Base-by-base conservation (phyloP, 2,113 vertebrate genomes). In the Eira barbara region DNA sequence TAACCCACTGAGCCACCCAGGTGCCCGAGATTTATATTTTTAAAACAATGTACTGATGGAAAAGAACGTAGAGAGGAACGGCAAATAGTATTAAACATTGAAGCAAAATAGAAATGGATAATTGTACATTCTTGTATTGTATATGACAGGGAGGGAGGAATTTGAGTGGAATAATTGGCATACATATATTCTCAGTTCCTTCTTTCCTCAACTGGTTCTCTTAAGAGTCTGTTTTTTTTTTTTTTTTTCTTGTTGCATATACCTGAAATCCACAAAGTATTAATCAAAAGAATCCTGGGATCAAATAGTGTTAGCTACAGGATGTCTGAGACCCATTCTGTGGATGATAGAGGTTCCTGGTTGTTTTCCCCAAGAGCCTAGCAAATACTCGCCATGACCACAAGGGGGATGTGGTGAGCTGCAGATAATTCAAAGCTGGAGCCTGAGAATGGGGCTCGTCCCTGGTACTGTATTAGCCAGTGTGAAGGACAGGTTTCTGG, bases 301-400 rank as follows among this genome's bases (percentile, higher is more conserved):
- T 91, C 52, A 79, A 73, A 86, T 45, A 17, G 7, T 94, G 47
- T 80, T 90, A 83, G 34, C 13, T 71, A 31, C 78, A 93, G 55
- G 3, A 5, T 92, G 34, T 76, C 17, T 78, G 55, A 96, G 34
- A 89, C 7, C 9, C n/a, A 49, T 78, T 93, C 14, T 89, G 36
- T 42, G n/a, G 31, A 5, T 55, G 14, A 21, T 67, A 39, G 71
- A 73, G 9, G 23, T 92, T 93, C 5, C 65, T 42, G 36, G 27
- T 34, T 2, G 17, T 96, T 31, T 98, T 96, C 59, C 34, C 27
- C 55, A 39, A 59, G n/a, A 25, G 6, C 42, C 25, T 95, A 7
- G 82, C 27, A 94, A 93, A 94, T 98, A 78, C 74, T 95, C 8
- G 3, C 1, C 15, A 17, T 80, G 55, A 97, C 97, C 97, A 97